Percentiles rank a stretch among this genome's conserved stretches.
phyloP scores from a whole-genome alignment of 2,113 vertebrate genomes.

The Pampusana beccarii region DNA sequence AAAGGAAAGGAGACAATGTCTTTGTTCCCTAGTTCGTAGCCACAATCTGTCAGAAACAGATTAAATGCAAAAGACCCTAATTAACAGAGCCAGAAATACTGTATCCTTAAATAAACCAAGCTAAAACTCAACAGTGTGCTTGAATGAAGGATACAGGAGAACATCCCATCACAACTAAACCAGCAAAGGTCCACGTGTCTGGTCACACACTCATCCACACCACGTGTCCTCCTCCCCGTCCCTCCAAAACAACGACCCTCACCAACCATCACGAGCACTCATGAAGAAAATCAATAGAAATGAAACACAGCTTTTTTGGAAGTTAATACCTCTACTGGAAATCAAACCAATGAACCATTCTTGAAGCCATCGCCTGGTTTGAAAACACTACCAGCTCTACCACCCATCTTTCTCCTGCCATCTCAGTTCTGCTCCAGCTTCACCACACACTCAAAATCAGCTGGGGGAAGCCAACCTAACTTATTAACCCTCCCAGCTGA shows the following conservation, averaged over 20 bases:
- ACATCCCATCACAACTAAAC: accelerated
- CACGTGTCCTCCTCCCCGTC: accelerated
- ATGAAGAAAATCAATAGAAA: neutral
- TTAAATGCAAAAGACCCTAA: neutral
- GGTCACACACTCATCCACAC: accelerated
- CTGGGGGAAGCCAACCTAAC: accelerated
- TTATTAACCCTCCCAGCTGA: no score
- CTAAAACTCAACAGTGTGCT: neutral
- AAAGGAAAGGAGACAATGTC: neutral
- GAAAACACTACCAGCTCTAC: neutral
- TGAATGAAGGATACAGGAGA: neutral
- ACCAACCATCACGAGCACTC: accelerated
- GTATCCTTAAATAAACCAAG: neutral
- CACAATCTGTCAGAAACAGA: neutral
- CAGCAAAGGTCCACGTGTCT: accelerated
- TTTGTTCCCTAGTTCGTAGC: neutral
- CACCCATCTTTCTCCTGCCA: neutral
- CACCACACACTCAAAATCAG: accelerated
- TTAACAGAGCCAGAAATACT: neutral
- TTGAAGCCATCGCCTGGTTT: accelerated
- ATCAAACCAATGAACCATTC: accelerated
- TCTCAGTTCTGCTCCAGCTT: accelerated
- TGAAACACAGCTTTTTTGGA: accelerated
- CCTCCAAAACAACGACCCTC: accelerated
- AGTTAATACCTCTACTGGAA: accelerated